Evolutionary conservation across 2,797 vertebrate genomes (phyloP), one percentile per base, ranked within the genome.

Genomic region (Sciurus carolinensis): DNA sequence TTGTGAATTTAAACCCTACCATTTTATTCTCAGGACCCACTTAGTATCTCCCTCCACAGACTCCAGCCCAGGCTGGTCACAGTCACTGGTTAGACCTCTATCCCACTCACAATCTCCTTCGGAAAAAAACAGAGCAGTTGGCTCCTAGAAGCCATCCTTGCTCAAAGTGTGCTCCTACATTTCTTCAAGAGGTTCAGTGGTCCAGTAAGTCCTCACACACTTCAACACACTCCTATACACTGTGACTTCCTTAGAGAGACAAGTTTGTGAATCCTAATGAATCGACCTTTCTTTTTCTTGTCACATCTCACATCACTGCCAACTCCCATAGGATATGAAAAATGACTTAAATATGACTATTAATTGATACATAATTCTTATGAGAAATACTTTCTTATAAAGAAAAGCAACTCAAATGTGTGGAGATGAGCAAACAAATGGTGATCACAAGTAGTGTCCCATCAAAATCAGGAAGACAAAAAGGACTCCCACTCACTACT

Each of bases 341-440:
- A n/a, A 44, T 22, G 36, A 69, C 57, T 59, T 80, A 92, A 86
- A 77, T 85, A 54, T 85, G 4, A 72, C 77, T 50, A 47, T 7
- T 76, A 66, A 67, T 76, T 93, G 77, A 77, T 67, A 73, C 24
- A 85, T 66, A 77, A 47, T 87, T 85, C 54, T 84, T 90, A 76
- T 44, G 87, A 87, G 20, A 77, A 83, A 66, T 47, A 36, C 44
- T 47, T 95, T 67, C 86, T 87, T 39, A 71, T 39, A 84, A 81
- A 72, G 71, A 83, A 84, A 84, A 33, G n/a, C 22, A 87, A 42
- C 30, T 36, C 44, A 44, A 90, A 87, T 15, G 14, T 47, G 64
- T 44, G 39, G 18, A 91, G 86, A 69, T 47, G 18, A 95, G 20
- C 50, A 44, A 93, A 81, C 28, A 72, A 84, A 92, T 11, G 6